Conservation (phyloP, 2,113 vertebrate species). For the Cavia aperea region DNA sequence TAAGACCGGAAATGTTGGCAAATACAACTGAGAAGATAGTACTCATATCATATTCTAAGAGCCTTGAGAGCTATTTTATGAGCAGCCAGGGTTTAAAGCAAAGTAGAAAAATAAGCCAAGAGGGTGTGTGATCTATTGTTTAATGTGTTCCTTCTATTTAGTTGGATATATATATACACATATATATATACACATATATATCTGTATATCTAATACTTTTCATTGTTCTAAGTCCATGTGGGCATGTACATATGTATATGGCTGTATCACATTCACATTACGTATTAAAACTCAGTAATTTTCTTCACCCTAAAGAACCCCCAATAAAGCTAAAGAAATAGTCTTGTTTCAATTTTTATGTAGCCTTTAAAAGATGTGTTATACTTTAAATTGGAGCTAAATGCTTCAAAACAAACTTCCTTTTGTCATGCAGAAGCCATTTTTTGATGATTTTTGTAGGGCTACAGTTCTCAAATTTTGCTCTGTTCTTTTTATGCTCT, state of each 20-base stretch:
- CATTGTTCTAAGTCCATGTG: neutral
- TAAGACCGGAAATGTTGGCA: neutral
- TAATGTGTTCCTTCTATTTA: neutral
- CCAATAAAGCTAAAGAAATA: neutral
- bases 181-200: neutral
- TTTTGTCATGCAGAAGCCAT: neutral
- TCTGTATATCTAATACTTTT: neutral
- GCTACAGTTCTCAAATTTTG: neutral
- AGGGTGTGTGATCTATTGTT: neutral
- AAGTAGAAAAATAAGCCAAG: neutral
- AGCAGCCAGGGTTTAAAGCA: neutral
- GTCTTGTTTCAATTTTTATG: neutral
- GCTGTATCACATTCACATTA: neutral
- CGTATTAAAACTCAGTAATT: neutral
- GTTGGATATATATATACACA: neutral
- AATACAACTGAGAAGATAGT: neutral
- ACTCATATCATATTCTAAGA: neutral
- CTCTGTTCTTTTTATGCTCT: neutral
- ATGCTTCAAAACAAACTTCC: neutral
- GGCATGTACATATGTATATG: neutral
- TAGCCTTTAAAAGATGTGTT: neutral
- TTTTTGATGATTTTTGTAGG: neutral
- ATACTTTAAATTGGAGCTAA: neutral
- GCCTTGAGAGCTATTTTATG: neutral
- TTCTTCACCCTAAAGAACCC: neutral